Conservation (phyloP, 2,888 invertebrate species). For the Lepidochitona cinerea region DNA sequence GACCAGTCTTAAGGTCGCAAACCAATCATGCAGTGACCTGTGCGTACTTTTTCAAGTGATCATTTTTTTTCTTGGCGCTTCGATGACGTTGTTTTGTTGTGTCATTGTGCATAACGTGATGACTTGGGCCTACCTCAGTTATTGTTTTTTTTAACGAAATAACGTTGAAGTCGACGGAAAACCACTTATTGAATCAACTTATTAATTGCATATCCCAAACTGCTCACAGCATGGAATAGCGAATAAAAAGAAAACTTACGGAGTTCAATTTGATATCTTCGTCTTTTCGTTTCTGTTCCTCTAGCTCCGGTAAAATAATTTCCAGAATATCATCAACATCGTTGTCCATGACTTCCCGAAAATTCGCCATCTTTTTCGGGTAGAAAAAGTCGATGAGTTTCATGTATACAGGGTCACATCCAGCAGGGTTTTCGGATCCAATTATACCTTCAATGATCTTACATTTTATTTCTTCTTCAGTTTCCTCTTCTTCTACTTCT, state of each 20-base stretch:
- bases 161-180: too few relatives aligned
- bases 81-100: too few relatives aligned
- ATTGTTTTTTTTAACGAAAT: too few relatives aligned
- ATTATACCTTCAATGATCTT: not conserved
- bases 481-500: not conserved
- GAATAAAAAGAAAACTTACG: not conserved
- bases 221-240: too few relatives aligned
- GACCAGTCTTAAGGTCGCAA: too few relatives aligned
- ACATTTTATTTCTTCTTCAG: not conserved
- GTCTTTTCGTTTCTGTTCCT: not conserved
- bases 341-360: not conserved
- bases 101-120: too few relatives aligned
- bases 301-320: not conserved
- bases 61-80: too few relatives aligned
- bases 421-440: not conserved
- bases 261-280: not conserved
- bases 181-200: too few relatives aligned
- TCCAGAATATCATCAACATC: not conserved
- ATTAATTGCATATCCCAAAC: too few relatives aligned
- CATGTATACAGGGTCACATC: not conserved
- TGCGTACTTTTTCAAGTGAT: too few relatives aligned
- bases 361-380: not conserved
- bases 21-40: too few relatives aligned
- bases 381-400: not conserved
- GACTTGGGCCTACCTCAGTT: too few relatives aligned